Evolutionary conservation across 2,888 invertebrate species (phyloP).

Genomic region (Cephus pygmeus): DNA sequence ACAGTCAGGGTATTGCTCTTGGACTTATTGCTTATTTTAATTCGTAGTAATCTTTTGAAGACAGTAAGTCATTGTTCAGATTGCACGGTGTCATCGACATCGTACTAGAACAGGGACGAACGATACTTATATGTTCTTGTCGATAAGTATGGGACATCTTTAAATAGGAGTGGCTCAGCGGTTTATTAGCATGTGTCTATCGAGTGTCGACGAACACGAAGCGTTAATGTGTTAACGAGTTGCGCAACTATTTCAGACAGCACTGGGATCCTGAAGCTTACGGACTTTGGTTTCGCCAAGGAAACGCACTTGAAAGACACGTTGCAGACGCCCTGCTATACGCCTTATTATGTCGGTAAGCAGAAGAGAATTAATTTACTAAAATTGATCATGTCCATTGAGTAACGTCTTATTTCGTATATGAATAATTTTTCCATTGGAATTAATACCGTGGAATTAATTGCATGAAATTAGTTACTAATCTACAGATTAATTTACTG

Average conservation of each 20-base stretch:
- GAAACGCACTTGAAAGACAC: slow-evolving; percentile 89
- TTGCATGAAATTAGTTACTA: background rate
- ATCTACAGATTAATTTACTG: background rate
- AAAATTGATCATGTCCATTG: background rate
- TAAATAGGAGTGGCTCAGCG: slow-evolving; percentile 33
- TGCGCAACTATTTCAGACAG: slow-evolving; percentile 61
- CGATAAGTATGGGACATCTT: slow-evolving; percentile 28
- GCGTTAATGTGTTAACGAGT: slow-evolving; percentile 29
- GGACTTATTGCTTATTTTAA: background rate
- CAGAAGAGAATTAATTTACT: slow-evolving; percentile 23
- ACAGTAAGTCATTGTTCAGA: background rate
- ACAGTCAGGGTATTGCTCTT: background rate
- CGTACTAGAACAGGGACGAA: background rate
- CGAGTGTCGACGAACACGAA: slow-evolving; percentile 14
- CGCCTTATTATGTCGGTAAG: slow-evolving; percentile 97
- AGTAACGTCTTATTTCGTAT: background rate
- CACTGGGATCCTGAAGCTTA: slow-evolving; percentile 90
- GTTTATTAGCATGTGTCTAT: slow-evolving; percentile 12
- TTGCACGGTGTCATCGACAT: background rate
- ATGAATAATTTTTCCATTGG: background rate
- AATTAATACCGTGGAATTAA: background rate
- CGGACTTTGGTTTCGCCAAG: slow-evolving; percentile 99
- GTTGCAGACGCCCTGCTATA: slow-evolving; percentile 97
- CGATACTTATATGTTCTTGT: background rate
- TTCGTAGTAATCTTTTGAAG: background rate